phyloP scores from a whole-genome alignment of 2,888 invertebrate genomes.

The Cheilosia vernalis region DNA sequence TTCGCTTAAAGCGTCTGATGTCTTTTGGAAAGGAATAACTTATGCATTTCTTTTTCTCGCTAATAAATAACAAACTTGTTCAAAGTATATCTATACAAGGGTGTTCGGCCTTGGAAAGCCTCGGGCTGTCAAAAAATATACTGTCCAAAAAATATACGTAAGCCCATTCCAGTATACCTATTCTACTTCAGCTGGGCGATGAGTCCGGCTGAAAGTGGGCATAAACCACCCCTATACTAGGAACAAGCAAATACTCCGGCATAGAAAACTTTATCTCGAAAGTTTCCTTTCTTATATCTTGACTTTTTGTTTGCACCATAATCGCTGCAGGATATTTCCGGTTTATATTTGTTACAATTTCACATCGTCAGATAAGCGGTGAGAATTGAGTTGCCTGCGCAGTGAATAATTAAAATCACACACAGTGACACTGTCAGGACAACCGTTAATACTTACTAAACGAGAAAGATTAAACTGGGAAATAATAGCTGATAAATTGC shows the following conservation, averaged over 20 bases:
- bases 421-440: conserved; percentile 13
- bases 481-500: conserved; percentile 57
- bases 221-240: background rate
- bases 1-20: conserved; percentile 11
- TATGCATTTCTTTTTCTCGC: background rate
- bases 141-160: conserved; percentile 1
- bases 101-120: conserved; percentile 20
- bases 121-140: conserved; percentile 14
- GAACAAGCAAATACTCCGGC: background rate
- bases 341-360: conserved; percentile 29
- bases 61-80: conserved; percentile 45
- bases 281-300: background rate
- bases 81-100: conserved; percentile 23
- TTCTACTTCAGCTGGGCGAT: too few species aligned
- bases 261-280: conserved; percentile 9
- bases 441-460: conserved; percentile 31
- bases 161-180: background rate
- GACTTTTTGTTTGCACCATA: conserved; percentile 22
- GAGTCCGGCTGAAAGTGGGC: too few species aligned
- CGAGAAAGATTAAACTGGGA: conserved; percentile 46
- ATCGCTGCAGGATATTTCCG: conserved; percentile 28
- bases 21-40: conserved; percentile 26
- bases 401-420: conserved; percentile 22
- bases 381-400: background rate
- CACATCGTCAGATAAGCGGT: background rate